Conservation (phyloP, 2,888 invertebrate species). For the Diogma glabrata region DNA sequence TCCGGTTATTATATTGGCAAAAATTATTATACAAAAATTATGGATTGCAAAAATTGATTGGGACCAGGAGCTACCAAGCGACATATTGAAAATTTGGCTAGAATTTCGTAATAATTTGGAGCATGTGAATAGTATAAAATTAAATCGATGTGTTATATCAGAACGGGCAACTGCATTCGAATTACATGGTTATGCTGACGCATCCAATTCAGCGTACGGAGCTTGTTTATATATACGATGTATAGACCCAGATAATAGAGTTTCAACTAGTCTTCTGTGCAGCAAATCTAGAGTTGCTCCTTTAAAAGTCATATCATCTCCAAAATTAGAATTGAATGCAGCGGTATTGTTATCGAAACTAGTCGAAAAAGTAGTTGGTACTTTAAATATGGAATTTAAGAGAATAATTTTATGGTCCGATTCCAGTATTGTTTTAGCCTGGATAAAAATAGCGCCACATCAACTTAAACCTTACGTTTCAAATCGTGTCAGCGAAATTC, state of each 20-base stretch:
- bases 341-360: too few relatives aligned
- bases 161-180: background rate
- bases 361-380: background rate
- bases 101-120: background rate
- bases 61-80: background rate
- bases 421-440: background rate
- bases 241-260: background rate
- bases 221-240: background rate
- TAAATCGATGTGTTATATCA: background rate
- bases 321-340: background rate
- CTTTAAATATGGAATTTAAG: background rate
- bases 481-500: background rate
- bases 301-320: background rate
- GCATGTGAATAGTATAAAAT: background rate
- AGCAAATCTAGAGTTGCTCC: background rate
- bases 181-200: background rate
- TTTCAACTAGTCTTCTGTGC: background rate
- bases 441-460: background rate
- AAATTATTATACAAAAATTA: background rate
- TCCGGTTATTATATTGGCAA: too few relatives aligned
- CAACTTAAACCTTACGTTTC: background rate
- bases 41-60: background rate
- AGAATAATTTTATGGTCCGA: background rate
- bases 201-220: background rate
- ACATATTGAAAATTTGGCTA: background rate